Evolutionary conservation across 2,113 vertebrate species (phyloP).

Genomic region (Pithys albifrons): DNA sequence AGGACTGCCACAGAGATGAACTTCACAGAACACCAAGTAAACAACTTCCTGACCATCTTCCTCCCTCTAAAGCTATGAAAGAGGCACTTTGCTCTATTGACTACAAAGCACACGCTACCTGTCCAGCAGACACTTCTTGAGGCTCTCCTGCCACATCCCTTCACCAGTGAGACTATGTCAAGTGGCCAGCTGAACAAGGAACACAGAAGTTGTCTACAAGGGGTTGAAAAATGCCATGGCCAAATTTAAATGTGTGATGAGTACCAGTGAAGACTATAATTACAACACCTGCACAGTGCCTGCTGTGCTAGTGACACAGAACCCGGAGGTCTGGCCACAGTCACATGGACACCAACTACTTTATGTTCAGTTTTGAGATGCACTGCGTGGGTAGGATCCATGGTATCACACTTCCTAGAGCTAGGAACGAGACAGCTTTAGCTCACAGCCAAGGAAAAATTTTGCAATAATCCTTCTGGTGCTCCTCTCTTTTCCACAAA

Average conservation of each 20-base stretch:
- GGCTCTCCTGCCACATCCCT: not conserved
- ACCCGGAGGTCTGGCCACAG: not conserved
- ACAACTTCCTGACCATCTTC: not conserved
- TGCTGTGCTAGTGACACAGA: not conserved
- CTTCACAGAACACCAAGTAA: not conserved
- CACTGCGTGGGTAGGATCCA: not conserved
- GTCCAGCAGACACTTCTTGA: not conserved
- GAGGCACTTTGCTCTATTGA: not conserved
- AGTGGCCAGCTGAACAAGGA: not conserved
- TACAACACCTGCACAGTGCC: not conserved
- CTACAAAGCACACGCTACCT: not conserved
- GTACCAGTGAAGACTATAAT: not conserved
- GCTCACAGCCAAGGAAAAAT: not conserved
- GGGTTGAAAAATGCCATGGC: rapidly evolving
- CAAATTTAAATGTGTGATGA: not conserved
- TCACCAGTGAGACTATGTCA: rapidly evolving
- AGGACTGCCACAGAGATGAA: not conserved
- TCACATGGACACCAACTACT: not conserved
- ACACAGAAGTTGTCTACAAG: not conserved
- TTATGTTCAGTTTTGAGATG: not conserved
- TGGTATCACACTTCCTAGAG: not conserved
- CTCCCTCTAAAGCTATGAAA: not conserved
- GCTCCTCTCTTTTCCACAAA: not conserved
- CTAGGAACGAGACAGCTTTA: not conserved
- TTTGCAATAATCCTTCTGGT: not conserved